Base-by-base conservation (phyloP, 2,888 invertebrate genomes). In the Caenorhabditis doughertyi region DNA sequence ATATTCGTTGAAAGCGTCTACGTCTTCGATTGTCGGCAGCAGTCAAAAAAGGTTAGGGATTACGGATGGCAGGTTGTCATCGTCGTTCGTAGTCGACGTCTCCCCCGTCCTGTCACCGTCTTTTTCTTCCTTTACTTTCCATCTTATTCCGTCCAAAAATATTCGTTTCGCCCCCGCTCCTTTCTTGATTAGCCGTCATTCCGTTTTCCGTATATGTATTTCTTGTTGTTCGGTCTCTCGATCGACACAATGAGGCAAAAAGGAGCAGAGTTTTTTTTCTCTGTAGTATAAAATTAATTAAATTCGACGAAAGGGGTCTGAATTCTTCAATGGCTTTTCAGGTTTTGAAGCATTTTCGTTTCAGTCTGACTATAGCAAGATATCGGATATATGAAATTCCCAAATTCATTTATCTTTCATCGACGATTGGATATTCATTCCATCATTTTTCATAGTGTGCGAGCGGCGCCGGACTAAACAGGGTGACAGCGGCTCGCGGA, bases 11-110 rank as follows among this genome's bases (percentile, higher is more conserved):
- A 73, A 55, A 53, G 64, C 29, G 62, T 62, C 29, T n/a, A 2
- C 39, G 18, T 7, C 32, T 35, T 23, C n/a, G 65, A 11, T 18
- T 25, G 65, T n/a, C 44, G 47, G 42, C 35, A 32, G 44, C 64
- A 67, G 76, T 76, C 76, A 67, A 67, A 76, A 76, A 76, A 60
- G 56, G 67, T 76, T 76, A 76, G 67, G 67, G 67, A 67, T 76
- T 76, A 76, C 58, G 67, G 56, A 65, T 55, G 55, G 42, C 42
- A 65, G 65, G 62, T 65, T 65, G 55, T 64, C 49, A 49, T 32
- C 58, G 58, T 55, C 56, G 25, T 49, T 55, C 35, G 47, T 42
- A 25, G 55, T 53, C 49, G 16, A 13, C 18, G n/a, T 18, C 13
- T 39, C 13, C 9, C 18, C 44, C 44, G 44, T 9, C 35, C 60